Base-by-base conservation (phyloP, 2,797 vertebrate genomes). In the Ptychadena robeensis region DNA sequence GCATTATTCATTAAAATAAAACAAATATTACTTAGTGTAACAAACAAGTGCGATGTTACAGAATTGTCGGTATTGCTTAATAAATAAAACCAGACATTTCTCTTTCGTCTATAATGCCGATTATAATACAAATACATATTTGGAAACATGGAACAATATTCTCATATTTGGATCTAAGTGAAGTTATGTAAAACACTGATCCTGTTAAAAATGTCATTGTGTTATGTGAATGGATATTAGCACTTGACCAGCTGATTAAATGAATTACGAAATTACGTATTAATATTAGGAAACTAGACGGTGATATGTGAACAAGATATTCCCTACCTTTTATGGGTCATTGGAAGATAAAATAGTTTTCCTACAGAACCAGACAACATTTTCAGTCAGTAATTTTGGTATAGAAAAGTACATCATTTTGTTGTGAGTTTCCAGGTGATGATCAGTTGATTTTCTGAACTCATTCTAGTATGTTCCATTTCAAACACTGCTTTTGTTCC, bases 391-490 rank as follows among this genome's bases (percentile, higher is more conserved):
- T 32, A 35, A 27, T 31, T 38, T 31, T 53, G 12, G 8, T 12
- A 65, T 31, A n/a, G 22, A 69, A 65, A 34, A 34, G 53, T 69
- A 30, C 48, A 34, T 18, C 53, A 69, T 65, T 35, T 28, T 53
- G 69, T 14, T 72, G 37, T 59, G 30, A 32, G 87, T 85, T 81
- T 88, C 87, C 79, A 82, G 88, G 91, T 93, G 92, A 93, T 92
- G 87, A 88, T 94, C 94, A 94, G 91, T 93, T 93, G 94, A 95
- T 90, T 88, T 88, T 90, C 88, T 89, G 87, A 83, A 85, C 88
- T 86, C 73, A 82, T 91, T 92, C 90, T 93, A 87, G 93, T 93
- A 92, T 90, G 88, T 89, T 89, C 79, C 89, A 87, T 91, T 89
- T 90, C 90, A 93, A 91, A 93, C 90, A 91, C 87, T 89, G 92